Conservation (phyloP, 2,888 invertebrate genomes). For the Brachynemurus nebulosus region DNA sequence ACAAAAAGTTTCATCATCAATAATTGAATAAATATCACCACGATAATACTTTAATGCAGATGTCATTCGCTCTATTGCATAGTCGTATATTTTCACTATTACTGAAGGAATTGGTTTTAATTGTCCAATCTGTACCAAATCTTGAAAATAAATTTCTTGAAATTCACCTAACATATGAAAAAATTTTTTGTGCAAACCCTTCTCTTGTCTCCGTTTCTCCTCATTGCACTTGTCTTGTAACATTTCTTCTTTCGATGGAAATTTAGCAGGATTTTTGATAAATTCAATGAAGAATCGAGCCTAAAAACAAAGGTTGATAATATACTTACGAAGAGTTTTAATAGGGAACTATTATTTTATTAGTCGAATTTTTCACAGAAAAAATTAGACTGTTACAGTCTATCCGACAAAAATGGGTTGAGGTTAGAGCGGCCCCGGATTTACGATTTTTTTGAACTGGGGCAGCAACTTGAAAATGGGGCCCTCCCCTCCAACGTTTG, state of each 20-base stretch:
- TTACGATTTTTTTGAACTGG: too few relatives aligned
- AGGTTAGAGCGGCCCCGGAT: too few relatives aligned
- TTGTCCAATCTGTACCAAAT: constrained; percentile 48
- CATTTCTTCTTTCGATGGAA: constrained; percentile 54
- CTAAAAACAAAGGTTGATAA: constrained; percentile 34
- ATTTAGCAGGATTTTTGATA: constrained; percentile 37
- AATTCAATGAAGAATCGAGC: constrained; percentile 44
- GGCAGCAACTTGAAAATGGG: too few relatives aligned
- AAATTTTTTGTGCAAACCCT: constrained; percentile 42
- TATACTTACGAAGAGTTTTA: too few relatives aligned
- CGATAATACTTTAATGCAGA: constrained; percentile 47
- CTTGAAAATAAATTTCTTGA: constrained; percentile 50
- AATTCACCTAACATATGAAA: constrained; percentile 65
- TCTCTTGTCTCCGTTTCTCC: constrained; percentile 33
- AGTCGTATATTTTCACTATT: constrained; percentile 54
- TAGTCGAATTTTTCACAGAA: too few relatives aligned
- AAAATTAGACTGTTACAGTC: too few relatives aligned
- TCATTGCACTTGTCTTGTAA: constrained; percentile 39
- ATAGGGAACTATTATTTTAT: too few relatives aligned
- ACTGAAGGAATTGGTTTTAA: constrained; percentile 50
- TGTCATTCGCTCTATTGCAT: constrained; percentile 48
- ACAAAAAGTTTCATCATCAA: constrained; percentile 48
- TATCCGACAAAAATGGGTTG: too few relatives aligned
- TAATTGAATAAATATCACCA: constrained; percentile 45
- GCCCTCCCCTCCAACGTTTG: too few relatives aligned